These are phyloP conservation scores for Operophtera brumata DNA, from an alignment of 2,888 invertebrate genomes.

Conservation along the genomic window DNA sequence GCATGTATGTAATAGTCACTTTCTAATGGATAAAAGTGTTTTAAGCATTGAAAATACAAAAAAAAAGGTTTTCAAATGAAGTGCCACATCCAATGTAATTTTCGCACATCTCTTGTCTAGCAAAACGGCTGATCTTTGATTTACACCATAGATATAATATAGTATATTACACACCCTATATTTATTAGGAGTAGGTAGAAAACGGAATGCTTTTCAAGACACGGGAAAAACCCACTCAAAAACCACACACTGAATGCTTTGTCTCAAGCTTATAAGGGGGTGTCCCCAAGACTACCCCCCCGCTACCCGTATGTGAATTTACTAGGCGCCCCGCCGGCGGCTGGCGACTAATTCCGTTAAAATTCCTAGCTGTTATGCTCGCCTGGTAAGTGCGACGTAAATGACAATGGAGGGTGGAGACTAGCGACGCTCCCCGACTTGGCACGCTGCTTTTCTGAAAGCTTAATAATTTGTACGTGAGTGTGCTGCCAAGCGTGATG, in stretches of 20 bases:
- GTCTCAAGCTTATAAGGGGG: slow-evolving; percentile 12
- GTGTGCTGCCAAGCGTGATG: too few species aligned
- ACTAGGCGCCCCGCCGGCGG: slow-evolving; percentile 78
- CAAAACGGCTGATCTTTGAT: too few species aligned
- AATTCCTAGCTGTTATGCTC: slow-evolving; percentile 74
- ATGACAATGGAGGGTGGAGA: slow-evolving; percentile 63
- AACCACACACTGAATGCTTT: not conserved
- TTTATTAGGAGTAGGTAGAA: too few species aligned
- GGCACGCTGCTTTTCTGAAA: slow-evolving; percentile 38
- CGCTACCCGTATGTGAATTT: slow-evolving; percentile 69
- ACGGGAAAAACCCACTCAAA: not conserved
- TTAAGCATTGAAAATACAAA: too few species aligned
- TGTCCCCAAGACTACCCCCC: slow-evolving; percentile 38
- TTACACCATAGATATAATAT: too few species aligned
- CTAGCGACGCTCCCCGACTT: slow-evolving; percentile 50
- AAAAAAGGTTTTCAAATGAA: too few species aligned
- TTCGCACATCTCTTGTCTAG: not conserved
- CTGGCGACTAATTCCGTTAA: slow-evolving; percentile 78
- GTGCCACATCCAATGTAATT: not conserved
- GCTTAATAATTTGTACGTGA: too few species aligned
- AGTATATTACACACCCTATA: too few species aligned
- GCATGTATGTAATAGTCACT: too few species aligned
- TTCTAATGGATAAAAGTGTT: too few species aligned
- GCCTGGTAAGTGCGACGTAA: slow-evolving; percentile 74
- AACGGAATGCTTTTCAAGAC: slow-evolving; percentile 14